Base-by-base conservation (phyloP, 2,888 invertebrate genomes). In the Lasius fuliginosus region DNA sequence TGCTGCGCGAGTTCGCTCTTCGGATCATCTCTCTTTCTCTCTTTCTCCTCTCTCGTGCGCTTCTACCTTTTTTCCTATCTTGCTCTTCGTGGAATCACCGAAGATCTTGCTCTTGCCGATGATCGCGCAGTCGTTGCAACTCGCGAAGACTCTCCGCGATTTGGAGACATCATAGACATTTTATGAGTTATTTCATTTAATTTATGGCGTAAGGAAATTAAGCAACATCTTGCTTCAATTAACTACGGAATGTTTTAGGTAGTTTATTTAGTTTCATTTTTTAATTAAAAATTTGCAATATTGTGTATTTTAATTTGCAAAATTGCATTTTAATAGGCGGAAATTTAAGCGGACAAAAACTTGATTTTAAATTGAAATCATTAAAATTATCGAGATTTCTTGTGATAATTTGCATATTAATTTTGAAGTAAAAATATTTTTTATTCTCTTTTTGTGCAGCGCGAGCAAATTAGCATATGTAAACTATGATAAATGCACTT, bases 1-100 rank as follows among this genome's bases (percentile, higher is more conserved):
- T 88, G 90, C 89, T 86, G 88, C 58, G 53, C 76, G 76, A 46
- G 79, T 87, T 87, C 73, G 85, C 85, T 79, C 88, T 83, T 86
- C 88, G 85, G 83, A 82, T 87, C 88, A 84, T 87, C 83, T 87
- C 88, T 85, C 84, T 88, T 53, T 74, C 49, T 68, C n/a, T n/a
- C 42, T 40, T 18, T 62, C 23, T 42, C n/a, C 23, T 18, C 27
- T 8, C 27, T 56, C 2, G 33, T 56, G n/a, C 18, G 11, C 11
- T 58, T 49, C 69, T 65, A 30, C 62, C 30, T 58, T 56, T 36
- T 23, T 18, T 36, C 23, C 46, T 64, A n/a, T 11, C 8, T 36
- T 46, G 73, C n/a, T 23, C 71, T 71, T 79, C 79, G 46, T 23
- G 68, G 81, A 77, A 79, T 81, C 40, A 53, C 58, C 62, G 58